A percentile compares a stretch with the other conserved stretches of the same genome.
These are phyloP conservation scores for Labia minor DNA, from an alignment of 2,888 invertebrate species.

Conservation along the genomic window DNA sequence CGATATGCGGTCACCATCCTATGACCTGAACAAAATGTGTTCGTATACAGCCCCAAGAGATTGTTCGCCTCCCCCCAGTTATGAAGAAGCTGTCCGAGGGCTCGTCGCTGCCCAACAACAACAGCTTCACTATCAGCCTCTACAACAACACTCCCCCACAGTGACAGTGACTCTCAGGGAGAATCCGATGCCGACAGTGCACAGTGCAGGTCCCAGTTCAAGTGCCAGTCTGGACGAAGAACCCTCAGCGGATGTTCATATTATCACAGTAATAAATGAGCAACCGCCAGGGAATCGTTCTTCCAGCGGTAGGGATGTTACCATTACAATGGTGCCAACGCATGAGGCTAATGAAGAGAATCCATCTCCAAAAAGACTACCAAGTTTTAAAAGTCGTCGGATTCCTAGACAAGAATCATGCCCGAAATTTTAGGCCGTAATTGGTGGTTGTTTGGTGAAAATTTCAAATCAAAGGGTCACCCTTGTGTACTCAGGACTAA, in stretches of 20 bases:
- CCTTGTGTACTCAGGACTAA: no score
- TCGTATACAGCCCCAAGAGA: slow-evolving; percentile 18
- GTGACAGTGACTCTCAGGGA: neutral
- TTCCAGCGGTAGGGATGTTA: neutral
- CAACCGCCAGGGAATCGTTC: neutral
- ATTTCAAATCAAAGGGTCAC: no score
- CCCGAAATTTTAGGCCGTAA: neutral
- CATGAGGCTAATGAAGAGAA: neutral
- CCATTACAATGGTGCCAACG: neutral
- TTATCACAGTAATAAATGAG: neutral
- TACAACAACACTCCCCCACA: slow-evolving; percentile 8
- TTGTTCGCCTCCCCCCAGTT: slow-evolving; percentile 24
- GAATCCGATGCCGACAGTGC: neutral
- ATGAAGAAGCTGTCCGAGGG: slow-evolving; percentile 23
- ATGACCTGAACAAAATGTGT: slow-evolving; percentile 15
- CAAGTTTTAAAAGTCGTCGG: neutral
- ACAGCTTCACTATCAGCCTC: slow-evolving; percentile 13
- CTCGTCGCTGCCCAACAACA: slow-evolving; percentile 16
- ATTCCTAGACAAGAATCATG: neutral
- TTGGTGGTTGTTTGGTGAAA: no score
- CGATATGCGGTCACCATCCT: neutral
- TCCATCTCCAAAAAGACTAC: neutral
- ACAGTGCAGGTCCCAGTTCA: neutral
- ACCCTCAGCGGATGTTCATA: neutral
- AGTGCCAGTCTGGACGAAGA: neutral